Evolutionary conservation across 2,797 vertebrate genomes (phyloP), one percentile per base, ranked within the genome.

Genomic region (Linurgus olivaceus): DNA sequence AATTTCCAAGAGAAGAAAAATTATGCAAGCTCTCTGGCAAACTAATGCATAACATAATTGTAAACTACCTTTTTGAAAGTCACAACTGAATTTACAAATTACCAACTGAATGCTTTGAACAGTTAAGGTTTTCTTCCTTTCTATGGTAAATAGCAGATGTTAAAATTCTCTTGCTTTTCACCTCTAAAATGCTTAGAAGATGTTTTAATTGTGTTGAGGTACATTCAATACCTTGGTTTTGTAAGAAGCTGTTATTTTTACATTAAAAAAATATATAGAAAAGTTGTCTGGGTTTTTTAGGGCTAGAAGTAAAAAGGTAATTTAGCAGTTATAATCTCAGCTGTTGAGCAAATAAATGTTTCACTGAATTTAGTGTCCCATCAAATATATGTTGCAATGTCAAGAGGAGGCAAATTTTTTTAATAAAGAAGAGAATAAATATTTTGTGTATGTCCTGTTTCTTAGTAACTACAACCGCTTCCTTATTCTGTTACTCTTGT

Each of bases 371-470:
- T 38, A 35, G 12, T 68, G 18, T 72, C 18, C 11, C 31, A 44
- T 20, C 1, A 24, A 61, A 38, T 48, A 42, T 7, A 76, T 66
- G 52, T 40, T 76, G 51, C 67, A 79, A 29, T 70, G 50, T 90
- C 18, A 81, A 62, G 44, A 91, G 81, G 28, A 81, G 91, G 23
- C 23, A 45, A 26, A 3, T 14, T 13, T 61, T 61, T 66, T 33
- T 35, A 35, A 74, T 58, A 52, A 47, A 63, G 18, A 10, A 6
- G 13, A 2, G 48, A 96, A 94, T 91, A 94, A 94, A 87, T 55
- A n/a, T 37, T 92, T 94, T 92, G 47, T 87, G 15, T 21, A n/a
- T 42, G 29, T n/a, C 1, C 17, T 78, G 18, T 85, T 72, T 67
- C 63, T 59, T n/a, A 26, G 11, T 16, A 25, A 1, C 1, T 57